These are phyloP conservation scores for Ceratosolen fusciceps DNA, from an alignment of 1,140 invertebrate genomes.

Conservation along the genomic window DNA sequence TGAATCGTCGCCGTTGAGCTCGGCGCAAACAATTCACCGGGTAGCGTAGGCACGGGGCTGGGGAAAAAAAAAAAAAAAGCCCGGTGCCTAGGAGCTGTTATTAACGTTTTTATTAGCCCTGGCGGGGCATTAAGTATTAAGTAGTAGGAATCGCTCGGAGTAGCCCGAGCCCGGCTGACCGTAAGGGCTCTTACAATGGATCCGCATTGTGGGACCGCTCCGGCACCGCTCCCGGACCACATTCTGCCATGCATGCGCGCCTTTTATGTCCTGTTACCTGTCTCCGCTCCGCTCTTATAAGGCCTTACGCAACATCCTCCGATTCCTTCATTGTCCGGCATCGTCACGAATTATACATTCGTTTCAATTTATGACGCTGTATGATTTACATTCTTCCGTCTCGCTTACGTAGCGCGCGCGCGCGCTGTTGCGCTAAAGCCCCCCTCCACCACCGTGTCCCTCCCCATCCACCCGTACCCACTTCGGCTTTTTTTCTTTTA, in stretches of 20 bases:
- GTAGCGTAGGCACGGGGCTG: too few species aligned
- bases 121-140: conserved; percentile 10
- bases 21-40: too few species aligned
- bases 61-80: too few species aligned
- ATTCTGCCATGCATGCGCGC: background rate
- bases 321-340: conserved; percentile 57
- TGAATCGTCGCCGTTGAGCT: background rate
- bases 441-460: too few species aligned
- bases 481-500: background rate
- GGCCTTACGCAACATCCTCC: conserved; percentile 54
- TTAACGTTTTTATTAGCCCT: conserved; percentile 18
- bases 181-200: conserved; percentile 29
- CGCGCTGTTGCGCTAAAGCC: too few species aligned
- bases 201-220: background rate
- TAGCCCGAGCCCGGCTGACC: conserved; percentile 3
- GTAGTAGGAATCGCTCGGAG: background rate
- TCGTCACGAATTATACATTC: conserved; percentile 56
- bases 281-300: conserved; percentile 52
- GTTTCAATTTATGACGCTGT: conserved; percentile 48
- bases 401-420: background rate
- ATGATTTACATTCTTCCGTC: conserved; percentile 44
- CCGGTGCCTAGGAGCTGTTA: background rate
- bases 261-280: conserved; percentile 51
- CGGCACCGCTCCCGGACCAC: too few species aligned
- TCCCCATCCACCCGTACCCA: too few species aligned